Base-by-base conservation (phyloP, 92 coral and sea anemone genomes). In the Umimayanthus chanpuru region DNA sequence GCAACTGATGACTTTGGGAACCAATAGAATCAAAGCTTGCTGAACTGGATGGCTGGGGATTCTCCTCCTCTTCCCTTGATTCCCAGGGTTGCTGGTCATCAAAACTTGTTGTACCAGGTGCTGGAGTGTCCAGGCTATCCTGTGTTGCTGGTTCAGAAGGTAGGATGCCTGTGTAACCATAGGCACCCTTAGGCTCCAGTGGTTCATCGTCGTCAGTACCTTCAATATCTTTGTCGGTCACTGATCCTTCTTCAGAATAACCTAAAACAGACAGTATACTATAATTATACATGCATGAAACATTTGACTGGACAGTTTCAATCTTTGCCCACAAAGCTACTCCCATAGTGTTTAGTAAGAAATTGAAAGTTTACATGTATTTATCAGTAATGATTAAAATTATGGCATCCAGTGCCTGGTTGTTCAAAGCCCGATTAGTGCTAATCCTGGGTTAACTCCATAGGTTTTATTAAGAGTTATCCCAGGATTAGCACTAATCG, bases 151-250 rank as follows among this genome's bases (percentile, higher is more conserved):
- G 77, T 18, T 70, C 44, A 16, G 77, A 32, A 49, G 66, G 53
- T 49, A 32, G 78, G 38, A 70, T 83, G 16, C 66, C 77, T 70
- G 87, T 83, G 66, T 68, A 47, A 21, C 77, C 87, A 70, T 83
- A 44, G 30, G 25, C 65, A 49, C 6, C 43, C 64, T 11, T 83
- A 11, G 64, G 56, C 18, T 28, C 36, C 71, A 28, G 44, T 2
- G 32, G 78, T 18, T 15, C 29, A 47, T 81, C 74, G n/a, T 83
- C 21, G 5, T 56, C 78, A 83, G 11, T 28, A 76, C 43, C 77
- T 39, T 16, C 65, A 47, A 14, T 58, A 14, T 70, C 87, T 28
- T 20, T 16, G 49, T 83, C 78, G 70, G 87, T 25, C 50, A 43
- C n/a, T 26, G 78, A 83, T 20, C 64, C 43, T 29, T 29, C 76